A percentile compares a stretch with the other conserved stretches of the same genome.
phyloP scores from a whole-genome alignment of 2,113 vertebrate species.

The Galemys pyrenaicus region DNA sequence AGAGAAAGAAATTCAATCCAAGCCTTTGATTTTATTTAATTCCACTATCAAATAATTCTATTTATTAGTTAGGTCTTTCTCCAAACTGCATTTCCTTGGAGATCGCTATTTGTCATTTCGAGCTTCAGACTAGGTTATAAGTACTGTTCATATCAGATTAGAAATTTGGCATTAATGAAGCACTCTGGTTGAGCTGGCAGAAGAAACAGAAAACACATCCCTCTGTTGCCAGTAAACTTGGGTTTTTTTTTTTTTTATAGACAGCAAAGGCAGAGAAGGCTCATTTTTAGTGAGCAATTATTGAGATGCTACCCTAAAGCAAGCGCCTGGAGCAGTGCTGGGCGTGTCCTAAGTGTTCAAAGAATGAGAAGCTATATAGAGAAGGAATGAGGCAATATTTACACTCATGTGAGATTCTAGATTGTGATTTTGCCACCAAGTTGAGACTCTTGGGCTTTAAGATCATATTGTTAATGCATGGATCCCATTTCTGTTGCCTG shows the following conservation, averaged over 20 bases:
- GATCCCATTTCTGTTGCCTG: neutral
- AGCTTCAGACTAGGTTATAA: constrained; percentile 47
- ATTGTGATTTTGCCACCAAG: constrained; percentile 1
- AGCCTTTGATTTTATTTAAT: neutral
- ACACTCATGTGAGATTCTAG: neutral
- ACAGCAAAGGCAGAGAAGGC: constrained; percentile 20
- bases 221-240: constrained; percentile 65
- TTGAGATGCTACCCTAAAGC: neutral
- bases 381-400: constrained; percentile 28
- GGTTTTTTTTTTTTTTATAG: constrained; percentile 32
- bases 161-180: constrained; percentile 71
- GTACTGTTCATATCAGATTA: constrained; percentile 50
- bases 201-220: constrained; percentile 60
- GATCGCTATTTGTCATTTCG: constrained; percentile 65
- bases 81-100: constrained; percentile 51
- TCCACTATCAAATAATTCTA: constrained; percentile 35
- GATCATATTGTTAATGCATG: neutral
- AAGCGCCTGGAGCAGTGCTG: constrained; percentile 34
- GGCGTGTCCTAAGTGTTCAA: constrained; percentile 50
- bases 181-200: constrained; percentile 48
- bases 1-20: neutral
- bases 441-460: constrained; percentile 23
- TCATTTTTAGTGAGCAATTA: constrained; percentile 40
- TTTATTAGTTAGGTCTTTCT: constrained; percentile 52
- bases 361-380: constrained; percentile 9